Conservation (phyloP, 1,140 invertebrate species). For the Phenacoccus solenopsis region DNA sequence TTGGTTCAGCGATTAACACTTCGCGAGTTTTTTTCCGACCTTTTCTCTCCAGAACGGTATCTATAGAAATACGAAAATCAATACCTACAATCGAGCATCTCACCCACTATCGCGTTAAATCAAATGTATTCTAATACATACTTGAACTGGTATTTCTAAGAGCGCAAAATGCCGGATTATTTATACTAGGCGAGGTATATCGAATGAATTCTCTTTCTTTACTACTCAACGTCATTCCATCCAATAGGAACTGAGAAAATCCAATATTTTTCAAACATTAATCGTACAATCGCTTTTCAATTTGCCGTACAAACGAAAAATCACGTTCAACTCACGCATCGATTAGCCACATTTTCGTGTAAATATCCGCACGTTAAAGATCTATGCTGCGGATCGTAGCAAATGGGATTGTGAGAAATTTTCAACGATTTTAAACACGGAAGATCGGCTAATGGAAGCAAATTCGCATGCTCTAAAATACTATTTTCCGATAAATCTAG, state of each 20-base stretch:
- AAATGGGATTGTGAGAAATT: slow-evolving; percentile 46
- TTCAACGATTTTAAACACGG: slow-evolving; percentile 40
- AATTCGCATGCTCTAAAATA: slow-evolving; percentile 41
- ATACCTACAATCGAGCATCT: no score
- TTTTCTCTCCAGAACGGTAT: slow-evolving; percentile 27
- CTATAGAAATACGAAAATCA: neutral
- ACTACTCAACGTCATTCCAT: slow-evolving; percentile 39
- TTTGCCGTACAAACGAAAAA: no score
- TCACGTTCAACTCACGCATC: slow-evolving; percentile 36
- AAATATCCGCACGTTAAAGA: slow-evolving; percentile 40
- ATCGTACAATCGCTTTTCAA: no score
- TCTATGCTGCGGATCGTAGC: slow-evolving; percentile 44
- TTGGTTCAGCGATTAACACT: neutral
- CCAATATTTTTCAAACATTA: neutral
- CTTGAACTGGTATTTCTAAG: neutral
- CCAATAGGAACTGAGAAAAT: slow-evolving; percentile 40
- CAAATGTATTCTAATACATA: no score
- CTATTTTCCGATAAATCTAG: slow-evolving; percentile 50
- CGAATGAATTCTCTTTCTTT: slow-evolving; percentile 37
- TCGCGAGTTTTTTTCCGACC: slow-evolving; percentile 18
- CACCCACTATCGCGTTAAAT: no score
- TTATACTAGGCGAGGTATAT: slow-evolving; percentile 30
- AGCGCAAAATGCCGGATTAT: slow-evolving; percentile 25
- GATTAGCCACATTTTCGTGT: slow-evolving; percentile 37
- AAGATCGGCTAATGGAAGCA: slow-evolving; percentile 42